Conservation (phyloP, 2,888 invertebrate genomes). For the Therioaphis trifolii region DNA sequence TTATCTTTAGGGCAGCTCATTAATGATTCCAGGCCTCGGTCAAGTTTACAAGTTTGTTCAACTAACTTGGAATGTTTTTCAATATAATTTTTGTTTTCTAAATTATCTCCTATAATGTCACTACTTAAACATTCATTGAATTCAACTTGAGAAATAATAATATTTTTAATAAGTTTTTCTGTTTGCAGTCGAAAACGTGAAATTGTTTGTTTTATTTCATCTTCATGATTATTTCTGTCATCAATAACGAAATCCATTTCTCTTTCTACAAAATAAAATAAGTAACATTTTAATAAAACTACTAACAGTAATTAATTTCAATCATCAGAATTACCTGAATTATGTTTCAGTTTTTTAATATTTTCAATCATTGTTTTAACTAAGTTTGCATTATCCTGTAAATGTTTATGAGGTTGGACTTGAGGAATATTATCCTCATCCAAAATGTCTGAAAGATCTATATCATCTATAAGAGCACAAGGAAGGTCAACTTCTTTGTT, state of each 20-base stretch:
- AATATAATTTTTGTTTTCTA: neutral
- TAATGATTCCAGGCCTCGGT: conserved; percentile 44
- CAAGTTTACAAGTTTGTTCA: conserved; percentile 47
- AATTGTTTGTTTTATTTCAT: conserved; percentile 16
- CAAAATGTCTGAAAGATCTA: neutral
- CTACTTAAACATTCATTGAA: conserved; percentile 44
- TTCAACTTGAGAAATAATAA: conserved; percentile 21
- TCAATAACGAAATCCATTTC: conserved; percentile 27
- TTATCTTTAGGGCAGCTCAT: conserved; percentile 5
- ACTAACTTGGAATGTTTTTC: neutral
- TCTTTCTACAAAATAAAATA: conserved; percentile 19
- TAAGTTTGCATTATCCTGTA: neutral
- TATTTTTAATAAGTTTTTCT: conserved; percentile 30
- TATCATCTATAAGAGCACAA: neutral
- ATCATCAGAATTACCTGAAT: conserved; percentile 28
- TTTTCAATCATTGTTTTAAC: neutral
- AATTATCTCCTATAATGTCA: neutral
- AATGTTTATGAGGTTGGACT: neutral
- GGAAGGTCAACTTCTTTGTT: neutral
- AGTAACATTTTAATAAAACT: neutral
- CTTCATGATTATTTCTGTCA: neutral
- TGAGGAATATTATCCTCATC: neutral
- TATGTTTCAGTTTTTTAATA: neutral
- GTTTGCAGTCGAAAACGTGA: conserved; percentile 1
- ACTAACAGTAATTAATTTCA: neutral